phyloP scores from a whole-genome alignment of 1,140 invertebrate species.

The Spodoptera litura region DNA sequence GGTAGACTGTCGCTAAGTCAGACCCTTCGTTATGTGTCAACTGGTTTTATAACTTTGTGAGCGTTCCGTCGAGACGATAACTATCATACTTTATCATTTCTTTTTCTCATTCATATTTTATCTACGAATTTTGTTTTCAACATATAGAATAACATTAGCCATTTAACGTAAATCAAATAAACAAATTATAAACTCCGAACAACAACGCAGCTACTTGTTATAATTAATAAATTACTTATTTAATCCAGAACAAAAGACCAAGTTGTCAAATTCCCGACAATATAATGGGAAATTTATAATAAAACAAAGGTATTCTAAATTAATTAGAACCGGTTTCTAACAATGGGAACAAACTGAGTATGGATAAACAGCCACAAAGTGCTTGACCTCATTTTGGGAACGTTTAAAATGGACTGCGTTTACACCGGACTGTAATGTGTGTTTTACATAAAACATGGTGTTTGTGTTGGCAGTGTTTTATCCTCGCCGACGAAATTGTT shows the following conservation, averaged over 20 bases:
- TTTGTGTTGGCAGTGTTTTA: neutral
- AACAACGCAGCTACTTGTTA: neutral
- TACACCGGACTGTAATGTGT: slow-evolving; percentile 4
- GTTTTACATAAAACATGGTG: too few relatives aligned
- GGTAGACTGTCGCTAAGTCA: neutral
- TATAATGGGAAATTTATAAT: slow-evolving; percentile 12
- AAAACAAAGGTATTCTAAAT: slow-evolving; percentile 28
- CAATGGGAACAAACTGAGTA: slow-evolving; percentile 25
- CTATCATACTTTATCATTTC: neutral
- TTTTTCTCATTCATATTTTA: neutral
- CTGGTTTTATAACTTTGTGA: neutral
- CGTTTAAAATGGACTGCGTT: slow-evolving; percentile 21
- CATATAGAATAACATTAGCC: too few relatives aligned
- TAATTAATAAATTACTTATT: slow-evolving; percentile 21
- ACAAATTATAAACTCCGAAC: neutral
- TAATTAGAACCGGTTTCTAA: slow-evolving; percentile 30
- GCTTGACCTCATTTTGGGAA: slow-evolving; percentile 33
- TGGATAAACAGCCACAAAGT: slow-evolving; percentile 34
- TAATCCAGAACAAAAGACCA: neutral
- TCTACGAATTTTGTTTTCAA: neutral
- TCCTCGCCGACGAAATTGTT: neutral
- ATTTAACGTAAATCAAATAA: neutral
- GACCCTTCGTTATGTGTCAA: neutral
- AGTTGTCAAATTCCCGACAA: slow-evolving; percentile 20
- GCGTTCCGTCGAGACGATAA: neutral